These are phyloP conservation scores for Ctenochaetus hawaiiensis DNA, from an alignment of 2,797 vertebrate genomes.

Conservation along the genomic window DNA sequence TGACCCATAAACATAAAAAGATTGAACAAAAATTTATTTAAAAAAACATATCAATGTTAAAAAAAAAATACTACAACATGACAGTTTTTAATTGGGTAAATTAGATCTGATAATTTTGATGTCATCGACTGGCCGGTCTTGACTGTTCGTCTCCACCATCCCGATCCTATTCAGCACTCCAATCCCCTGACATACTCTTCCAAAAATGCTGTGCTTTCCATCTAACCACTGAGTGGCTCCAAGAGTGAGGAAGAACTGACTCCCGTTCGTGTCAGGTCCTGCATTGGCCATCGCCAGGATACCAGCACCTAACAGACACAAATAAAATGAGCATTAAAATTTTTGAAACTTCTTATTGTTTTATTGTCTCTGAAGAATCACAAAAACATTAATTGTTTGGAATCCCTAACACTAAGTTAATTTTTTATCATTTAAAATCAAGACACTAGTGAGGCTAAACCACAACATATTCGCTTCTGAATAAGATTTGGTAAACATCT, in stretches of 20 bases:
- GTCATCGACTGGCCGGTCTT: constrained; percentile 93
- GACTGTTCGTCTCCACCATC: constrained; percentile 94
- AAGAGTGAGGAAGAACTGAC: constrained; percentile 94
- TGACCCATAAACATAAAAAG: background rate
- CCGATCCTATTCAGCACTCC: constrained; percentile 92
- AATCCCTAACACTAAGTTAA: too few relatives aligned
- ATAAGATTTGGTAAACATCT: background rate
- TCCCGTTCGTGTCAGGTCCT: constrained; percentile 94
- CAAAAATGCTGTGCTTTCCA: constrained; percentile 96
- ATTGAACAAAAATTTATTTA: constrained; percentile 59
- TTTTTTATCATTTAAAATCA: background rate
- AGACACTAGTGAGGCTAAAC: background rate
- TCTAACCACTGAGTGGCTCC: constrained; percentile 95
- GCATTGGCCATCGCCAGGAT: constrained; percentile 98
- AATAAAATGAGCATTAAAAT: background rate
- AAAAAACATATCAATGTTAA: constrained; percentile 5
- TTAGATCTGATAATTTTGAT: constrained; percentile 91
- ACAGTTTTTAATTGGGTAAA: constrained; percentile 75
- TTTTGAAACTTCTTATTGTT: background rate
- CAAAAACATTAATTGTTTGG: background rate
- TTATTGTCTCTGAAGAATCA: background rate
- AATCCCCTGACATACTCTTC: constrained; percentile 93
- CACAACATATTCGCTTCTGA: background rate
- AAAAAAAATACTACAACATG: constrained; percentile 7
- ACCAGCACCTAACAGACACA: constrained; percentile 87